These are phyloP conservation scores for Trachemys scripta DNA, from an alignment of 2,113 vertebrate genomes.

Conservation along the genomic window DNA sequence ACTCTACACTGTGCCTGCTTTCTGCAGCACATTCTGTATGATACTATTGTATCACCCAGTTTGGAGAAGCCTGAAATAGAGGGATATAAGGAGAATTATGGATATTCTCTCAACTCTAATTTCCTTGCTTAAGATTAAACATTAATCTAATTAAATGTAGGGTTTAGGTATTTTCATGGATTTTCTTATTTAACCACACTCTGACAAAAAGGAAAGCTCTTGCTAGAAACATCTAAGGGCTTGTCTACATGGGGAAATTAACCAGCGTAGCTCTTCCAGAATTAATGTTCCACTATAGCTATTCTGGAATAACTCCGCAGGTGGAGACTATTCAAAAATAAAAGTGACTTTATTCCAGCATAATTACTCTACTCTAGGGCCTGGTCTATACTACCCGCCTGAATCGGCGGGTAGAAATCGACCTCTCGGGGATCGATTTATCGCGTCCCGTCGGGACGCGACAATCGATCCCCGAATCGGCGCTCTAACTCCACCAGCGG, in stretches of 20 bases:
- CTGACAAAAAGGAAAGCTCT: not conserved
- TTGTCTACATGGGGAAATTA: not conserved
- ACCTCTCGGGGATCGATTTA: too few species aligned
- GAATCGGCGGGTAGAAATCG: too few species aligned
- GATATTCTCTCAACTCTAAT: not conserved
- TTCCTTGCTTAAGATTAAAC: not conserved
- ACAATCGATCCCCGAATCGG: too few species aligned
- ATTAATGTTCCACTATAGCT: not conserved
- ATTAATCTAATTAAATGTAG: not conserved
- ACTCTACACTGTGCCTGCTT: not conserved
- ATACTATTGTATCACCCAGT: not conserved
- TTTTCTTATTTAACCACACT: not conserved
- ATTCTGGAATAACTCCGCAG: not conserved
- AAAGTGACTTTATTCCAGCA: not conserved
- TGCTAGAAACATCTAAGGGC: not conserved
- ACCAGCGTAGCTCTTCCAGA: not conserved
- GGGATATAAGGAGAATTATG: not conserved
- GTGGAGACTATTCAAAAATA: not conserved
- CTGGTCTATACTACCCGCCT: too few species aligned
- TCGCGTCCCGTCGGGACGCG: too few species aligned
- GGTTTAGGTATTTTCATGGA: not conserved
- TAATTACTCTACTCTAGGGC: not conserved
- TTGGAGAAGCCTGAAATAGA: not conserved
- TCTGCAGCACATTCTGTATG: not conserved
- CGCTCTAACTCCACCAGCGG: too few species aligned